Conservation (phyloP, 2,888 invertebrate genomes). For the Chalcosyrphus nemorum region DNA sequence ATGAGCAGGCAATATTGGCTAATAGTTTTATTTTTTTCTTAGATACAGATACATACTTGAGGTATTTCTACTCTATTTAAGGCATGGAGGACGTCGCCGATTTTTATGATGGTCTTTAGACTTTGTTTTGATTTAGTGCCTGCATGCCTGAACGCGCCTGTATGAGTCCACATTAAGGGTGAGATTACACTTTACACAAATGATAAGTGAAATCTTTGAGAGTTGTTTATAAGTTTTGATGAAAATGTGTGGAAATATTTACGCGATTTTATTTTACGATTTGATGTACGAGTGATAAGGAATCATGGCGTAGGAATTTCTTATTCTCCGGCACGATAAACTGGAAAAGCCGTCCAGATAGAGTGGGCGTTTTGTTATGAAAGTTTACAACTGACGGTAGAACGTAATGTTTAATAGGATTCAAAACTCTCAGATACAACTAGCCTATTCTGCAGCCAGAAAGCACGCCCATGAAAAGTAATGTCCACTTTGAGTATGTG, state of each 20-base stretch:
- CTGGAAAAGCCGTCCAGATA: too few species aligned
- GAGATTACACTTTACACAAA: not conserved
- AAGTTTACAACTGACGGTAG: too few species aligned
- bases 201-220: not conserved
- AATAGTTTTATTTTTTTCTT: not conserved
- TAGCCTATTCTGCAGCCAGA: too few species aligned
- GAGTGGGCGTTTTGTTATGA: too few species aligned
- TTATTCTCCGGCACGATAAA: too few species aligned
- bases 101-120: constrained; percentile 19
- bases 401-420: too few species aligned
- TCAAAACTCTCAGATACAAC: too few species aligned
- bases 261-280: not conserved
- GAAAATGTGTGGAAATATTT: not conserved
- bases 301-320: not conserved
- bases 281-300: not conserved
- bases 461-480: too few species aligned
- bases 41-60: not conserved
- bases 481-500: too few species aligned
- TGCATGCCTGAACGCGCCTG: too few species aligned
- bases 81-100: constrained; percentile 8
- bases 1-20: not conserved
- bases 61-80: not conserved
- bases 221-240: not conserved
- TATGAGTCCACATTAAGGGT: not conserved
- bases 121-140: not conserved